Base-by-base conservation (phyloP, 2,797 vertebrate species). In the Gallinago solitaria region DNA sequence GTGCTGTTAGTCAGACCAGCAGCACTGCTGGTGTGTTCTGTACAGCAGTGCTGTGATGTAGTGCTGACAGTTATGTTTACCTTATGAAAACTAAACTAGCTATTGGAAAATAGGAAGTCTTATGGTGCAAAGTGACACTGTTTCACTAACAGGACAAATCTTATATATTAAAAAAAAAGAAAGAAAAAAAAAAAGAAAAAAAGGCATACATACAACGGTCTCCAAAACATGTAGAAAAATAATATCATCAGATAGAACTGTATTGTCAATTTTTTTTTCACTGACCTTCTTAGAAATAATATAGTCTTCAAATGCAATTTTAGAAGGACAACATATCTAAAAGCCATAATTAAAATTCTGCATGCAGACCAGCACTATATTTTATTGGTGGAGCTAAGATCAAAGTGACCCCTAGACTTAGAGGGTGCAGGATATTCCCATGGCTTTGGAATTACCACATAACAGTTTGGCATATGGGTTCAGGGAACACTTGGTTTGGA, bases 1-100 rank as follows among this genome's bases (percentile, higher is more conserved):
- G 69, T 84, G 77, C 69, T 93, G 82, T 83, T 90, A 60, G 82
- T 87, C 94, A 93, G 93, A 93, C 82, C 88, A 97, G 95, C 90
- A 90, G 94, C 75, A 51, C 19, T 54, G 86, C 88, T 83, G 65
- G 69, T 60, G 89, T 82, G 63, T 41, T 95, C 60, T 89, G 9
- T 67, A 88, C 75, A 86, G 74, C 24, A 7, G 12, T 89, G 84
- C 51, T 90, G 85, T 91, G 88, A 95, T 68, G 77, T 61, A 75
- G 82, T 74, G 27, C 47, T 91, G 51, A 70, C 21, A 63, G 37
- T 28, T 65, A 25, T 7, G 9, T 59, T 91, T 79, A 76, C 43
- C 70, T 92, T 87, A 93, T 63, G 73, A 92, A 96, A 97, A 95
- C 37, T 15, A 71, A 95, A 74, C 16, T 27, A 83, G 48, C 39